Evolutionary conservation across 2,113 vertebrate species (phyloP).

Genomic region (Chaetops frenatus): DNA sequence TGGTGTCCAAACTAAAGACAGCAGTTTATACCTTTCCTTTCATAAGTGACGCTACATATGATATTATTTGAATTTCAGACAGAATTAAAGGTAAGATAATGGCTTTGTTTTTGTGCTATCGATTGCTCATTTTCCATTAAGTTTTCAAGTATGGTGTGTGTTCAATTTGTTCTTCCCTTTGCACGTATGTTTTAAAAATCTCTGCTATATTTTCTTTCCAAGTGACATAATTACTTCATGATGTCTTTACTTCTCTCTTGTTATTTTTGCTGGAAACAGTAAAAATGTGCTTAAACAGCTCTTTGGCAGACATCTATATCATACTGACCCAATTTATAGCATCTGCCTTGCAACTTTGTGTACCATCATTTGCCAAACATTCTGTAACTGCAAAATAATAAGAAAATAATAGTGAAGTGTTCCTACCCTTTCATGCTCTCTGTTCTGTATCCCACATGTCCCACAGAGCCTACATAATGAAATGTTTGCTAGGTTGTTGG

Average conservation of each 20-base stretch:
- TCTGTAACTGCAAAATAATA: constrained; percentile 41
- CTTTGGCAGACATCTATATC: constrained; percentile 23
- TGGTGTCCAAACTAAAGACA: background rate
- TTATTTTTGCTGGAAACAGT: constrained; percentile 33
- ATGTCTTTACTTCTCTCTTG: constrained; percentile 32
- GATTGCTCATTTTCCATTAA: background rate
- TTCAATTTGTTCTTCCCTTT: constrained; percentile 22
- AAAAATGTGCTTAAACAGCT: constrained; percentile 29
- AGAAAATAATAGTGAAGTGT: constrained; percentile 34
- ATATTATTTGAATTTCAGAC: background rate
- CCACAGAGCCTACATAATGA: constrained; percentile 43
- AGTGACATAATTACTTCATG: constrained; percentile 48
- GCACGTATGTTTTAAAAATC: constrained; percentile 4
- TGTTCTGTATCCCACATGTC: constrained; percentile 26
- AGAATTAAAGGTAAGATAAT: background rate
- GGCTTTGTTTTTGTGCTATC: background rate
- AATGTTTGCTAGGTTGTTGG: constrained; percentile 32
- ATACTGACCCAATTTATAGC: constrained; percentile 42
- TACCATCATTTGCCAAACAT: background rate
- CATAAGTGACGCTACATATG: background rate
- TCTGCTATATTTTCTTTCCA: constrained; percentile 18
- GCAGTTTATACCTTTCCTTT: background rate
- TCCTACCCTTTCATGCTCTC: constrained; percentile 14
- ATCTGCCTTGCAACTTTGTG: constrained; percentile 22
- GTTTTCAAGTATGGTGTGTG: background rate